A percentile compares a stretch with the other conserved stretches of the same genome.
Conservation (phyloP, 2,888 invertebrate species). For the Mythimna vitellina region DNA sequence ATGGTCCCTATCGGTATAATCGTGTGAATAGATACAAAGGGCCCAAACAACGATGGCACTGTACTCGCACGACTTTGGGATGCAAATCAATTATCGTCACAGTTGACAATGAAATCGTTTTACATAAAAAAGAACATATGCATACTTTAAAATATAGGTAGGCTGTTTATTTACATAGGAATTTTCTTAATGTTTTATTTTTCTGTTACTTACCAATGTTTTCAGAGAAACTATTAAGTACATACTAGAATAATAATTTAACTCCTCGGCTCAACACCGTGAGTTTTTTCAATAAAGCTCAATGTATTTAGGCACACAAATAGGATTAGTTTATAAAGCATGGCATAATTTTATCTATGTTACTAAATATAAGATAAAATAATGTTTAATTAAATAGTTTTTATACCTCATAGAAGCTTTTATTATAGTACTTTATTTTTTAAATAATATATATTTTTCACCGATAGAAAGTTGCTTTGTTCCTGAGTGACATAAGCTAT, state of each 20-base stretch:
- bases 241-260: not conserved
- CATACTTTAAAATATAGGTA: not conserved
- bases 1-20: constrained; percentile 30
- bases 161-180: not conserved
- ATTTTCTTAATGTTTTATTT: not conserved
- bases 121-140: constrained; percentile 17
- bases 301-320: not conserved
- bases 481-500: too few relatives aligned
- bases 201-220: not conserved
- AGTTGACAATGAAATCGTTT: constrained; percentile 11
- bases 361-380: not conserved
- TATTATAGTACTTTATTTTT: too few relatives aligned
- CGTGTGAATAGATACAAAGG: constrained; percentile 6
- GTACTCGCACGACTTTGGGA: constrained; percentile 6
- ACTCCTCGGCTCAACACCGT: not conserved
- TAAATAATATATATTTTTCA: too few relatives aligned
- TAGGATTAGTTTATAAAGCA: not conserved
- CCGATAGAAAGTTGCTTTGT: too few relatives aligned
- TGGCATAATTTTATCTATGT: not conserved
- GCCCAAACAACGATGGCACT: constrained; percentile 39
- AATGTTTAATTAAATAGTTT: not conserved
- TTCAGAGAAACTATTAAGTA: not conserved
- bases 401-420: not conserved
- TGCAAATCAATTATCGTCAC: constrained; percentile 21
- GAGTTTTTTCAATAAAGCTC: not conserved